A percentile compares a stretch with the other conserved stretches of the same genome.
phyloP scores from a whole-genome alignment of 2,797 vertebrate genomes.

The Protosalanx chinensis region DNA sequence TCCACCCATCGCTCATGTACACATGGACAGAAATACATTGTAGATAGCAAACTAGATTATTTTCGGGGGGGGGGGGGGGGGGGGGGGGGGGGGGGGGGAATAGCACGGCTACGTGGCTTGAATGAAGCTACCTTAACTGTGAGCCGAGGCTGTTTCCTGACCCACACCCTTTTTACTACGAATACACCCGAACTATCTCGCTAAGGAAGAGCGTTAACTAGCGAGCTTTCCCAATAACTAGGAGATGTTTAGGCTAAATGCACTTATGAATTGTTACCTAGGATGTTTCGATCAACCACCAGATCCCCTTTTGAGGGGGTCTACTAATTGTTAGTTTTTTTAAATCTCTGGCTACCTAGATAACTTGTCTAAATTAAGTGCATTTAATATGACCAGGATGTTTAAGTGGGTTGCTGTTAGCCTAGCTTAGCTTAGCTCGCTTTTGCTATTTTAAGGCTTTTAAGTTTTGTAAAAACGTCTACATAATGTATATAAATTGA shows the following conservation, averaged over 20 bases:
- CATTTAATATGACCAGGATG: neutral
- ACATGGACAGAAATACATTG: neutral
- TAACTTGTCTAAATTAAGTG: conserved; percentile 8
- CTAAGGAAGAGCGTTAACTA: neutral
- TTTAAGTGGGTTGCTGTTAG: neutral
- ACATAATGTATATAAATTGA: too few relatives aligned
- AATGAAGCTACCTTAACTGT: neutral
- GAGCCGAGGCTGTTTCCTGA: too few relatives aligned
- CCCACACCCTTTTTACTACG: conserved; percentile 5
- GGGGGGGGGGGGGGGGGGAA: too few relatives aligned
- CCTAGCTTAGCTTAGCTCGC: neutral
- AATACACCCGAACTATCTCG: neutral
- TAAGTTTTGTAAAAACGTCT: too few relatives aligned
- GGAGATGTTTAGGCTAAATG: too few relatives aligned
- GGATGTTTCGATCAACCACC: too few relatives aligned
- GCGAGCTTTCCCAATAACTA: neutral
- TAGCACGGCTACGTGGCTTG: neutral
- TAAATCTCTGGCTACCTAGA: conserved; percentile 53
- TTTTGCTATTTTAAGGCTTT: conserved; percentile 3
- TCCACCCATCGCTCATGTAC: neutral
- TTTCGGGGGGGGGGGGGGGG: neutral
- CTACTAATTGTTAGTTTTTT: too few relatives aligned
- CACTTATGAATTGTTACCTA: neutral
- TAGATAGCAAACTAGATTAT: neutral
- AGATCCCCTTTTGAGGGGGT: too few relatives aligned